Conservation (phyloP, 2,113 vertebrate genomes). For the Porphyrio hochstetteri region DNA sequence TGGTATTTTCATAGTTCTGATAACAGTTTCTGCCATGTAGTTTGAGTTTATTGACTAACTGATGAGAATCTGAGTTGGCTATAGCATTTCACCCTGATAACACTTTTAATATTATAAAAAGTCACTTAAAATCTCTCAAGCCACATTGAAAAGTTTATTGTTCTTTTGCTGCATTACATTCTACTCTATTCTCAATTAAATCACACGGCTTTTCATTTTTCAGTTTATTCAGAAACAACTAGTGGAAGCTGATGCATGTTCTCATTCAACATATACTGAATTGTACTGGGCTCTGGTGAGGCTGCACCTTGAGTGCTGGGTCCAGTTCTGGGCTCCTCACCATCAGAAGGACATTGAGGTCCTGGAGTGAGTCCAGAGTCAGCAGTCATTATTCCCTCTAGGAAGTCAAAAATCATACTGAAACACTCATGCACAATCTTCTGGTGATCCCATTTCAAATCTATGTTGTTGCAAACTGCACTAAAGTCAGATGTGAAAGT, state of each 20-base stretch:
- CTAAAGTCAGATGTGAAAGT: not conserved
- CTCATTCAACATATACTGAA: not conserved
- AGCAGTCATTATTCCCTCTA: slow-evolving; percentile 19
- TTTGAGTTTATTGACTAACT: not conserved
- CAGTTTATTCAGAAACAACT: not conserved
- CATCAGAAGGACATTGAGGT: too few species aligned
- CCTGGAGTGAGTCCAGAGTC: not conserved
- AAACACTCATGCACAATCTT: slow-evolving; percentile 16
- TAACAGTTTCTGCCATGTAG: not conserved
- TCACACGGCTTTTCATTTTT: not conserved
- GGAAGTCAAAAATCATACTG: slow-evolving; percentile 15
- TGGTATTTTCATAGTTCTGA: not conserved
- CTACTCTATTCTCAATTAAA: not conserved
- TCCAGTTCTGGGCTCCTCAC: too few species aligned
- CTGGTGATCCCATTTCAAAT: slow-evolving; percentile 44
- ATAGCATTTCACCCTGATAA: not conserved
- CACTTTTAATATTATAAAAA: not conserved
- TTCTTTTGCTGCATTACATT: not conserved
- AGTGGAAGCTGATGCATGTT: not conserved
- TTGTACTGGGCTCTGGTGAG: too few species aligned
- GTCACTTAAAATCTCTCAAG: too few species aligned
- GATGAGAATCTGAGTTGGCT: not conserved
- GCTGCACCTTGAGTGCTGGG: too few species aligned
- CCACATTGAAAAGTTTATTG: too few species aligned
- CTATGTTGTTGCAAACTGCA: not conserved